Evolutionary conservation across 2,797 vertebrate genomes (phyloP), one percentile per base, ranked within the genome.

Genomic region (Danio aesculapii): DNA sequence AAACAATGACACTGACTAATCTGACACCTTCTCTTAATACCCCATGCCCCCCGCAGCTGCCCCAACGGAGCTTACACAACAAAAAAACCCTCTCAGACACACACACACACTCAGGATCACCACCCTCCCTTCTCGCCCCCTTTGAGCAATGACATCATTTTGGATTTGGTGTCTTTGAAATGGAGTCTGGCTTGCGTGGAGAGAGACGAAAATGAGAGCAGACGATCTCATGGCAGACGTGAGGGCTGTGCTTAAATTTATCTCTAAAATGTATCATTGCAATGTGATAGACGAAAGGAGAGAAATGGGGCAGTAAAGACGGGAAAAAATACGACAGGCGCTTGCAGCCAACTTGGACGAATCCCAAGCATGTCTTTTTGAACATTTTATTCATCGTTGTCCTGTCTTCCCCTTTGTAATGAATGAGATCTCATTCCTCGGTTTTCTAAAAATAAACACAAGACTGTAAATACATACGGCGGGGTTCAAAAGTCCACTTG

Each of bases 91-190:
- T 74, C 57, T 44, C 53, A 63, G 21, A 81, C 75, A 81, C 82
- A 72, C 70, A 30, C 30, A 30, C 30, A 64, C 71, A 82, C 75
- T 70, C 3, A 87, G 73, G 30, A 72, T 62, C 70, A 61, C 76
- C 70, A 61, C 76, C 81, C 79, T 73, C 78, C 8, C 78, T 84
- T 82, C 90, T 81, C 82, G 88, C 86, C 89, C 85, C 91, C 89
- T 90, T 88, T 88, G 77, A 75, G 85, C 86, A 83, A 93, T 93
- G 92, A 92, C 91, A 93, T 95, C 93, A 95, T 88, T 86, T 85
- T 90, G 91, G 90, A 91, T 92, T 84, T 89, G 88, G 90, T 73
- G 86, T 87, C 86, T 89, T 57, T 83, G 87, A 89, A 89, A 85
- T 81, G 84, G 92, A 92, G 91, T 89, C 89, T 88, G 84, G 80